Conservation (phyloP, 2,797 vertebrate species). For the Lacerta bilineata region DNA sequence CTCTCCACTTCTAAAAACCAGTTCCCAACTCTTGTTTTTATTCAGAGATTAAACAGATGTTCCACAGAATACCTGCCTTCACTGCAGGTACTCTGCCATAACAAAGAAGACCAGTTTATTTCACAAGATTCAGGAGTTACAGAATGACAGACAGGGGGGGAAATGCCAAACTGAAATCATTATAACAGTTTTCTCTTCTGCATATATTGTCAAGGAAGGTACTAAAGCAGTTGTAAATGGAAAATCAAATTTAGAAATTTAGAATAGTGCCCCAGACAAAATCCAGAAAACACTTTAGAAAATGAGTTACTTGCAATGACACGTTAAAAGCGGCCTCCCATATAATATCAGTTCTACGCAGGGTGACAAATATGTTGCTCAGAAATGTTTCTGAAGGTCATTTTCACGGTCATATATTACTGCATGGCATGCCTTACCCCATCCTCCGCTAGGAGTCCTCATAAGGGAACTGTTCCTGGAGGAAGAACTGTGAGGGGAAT, state of each 20-base stretch:
- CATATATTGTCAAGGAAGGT: not conserved
- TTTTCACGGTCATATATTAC: no score
- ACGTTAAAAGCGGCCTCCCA: no score
- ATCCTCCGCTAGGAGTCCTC: no score
- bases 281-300: no score
- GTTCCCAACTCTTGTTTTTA: not conserved
- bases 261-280: not conserved
- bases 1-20: slow-evolving; percentile 9
- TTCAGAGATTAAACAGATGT: not conserved
- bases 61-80: accelerated
- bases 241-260: not conserved
- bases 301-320: no score
- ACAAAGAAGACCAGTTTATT: not conserved
- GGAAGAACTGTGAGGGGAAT: no score
- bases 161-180: not conserved
- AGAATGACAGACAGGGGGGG: not conserved
- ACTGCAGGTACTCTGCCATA: not conserved
- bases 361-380: no score
- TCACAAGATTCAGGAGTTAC: not conserved
- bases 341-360: no score
- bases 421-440: no score
- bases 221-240: not conserved
- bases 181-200: not conserved
- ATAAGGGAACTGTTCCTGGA: no score
- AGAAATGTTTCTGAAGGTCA: no score